These are phyloP conservation scores for Sarcophaga peregrina DNA, from an alignment of 1,140 invertebrate genomes.

Conservation along the genomic window DNA sequence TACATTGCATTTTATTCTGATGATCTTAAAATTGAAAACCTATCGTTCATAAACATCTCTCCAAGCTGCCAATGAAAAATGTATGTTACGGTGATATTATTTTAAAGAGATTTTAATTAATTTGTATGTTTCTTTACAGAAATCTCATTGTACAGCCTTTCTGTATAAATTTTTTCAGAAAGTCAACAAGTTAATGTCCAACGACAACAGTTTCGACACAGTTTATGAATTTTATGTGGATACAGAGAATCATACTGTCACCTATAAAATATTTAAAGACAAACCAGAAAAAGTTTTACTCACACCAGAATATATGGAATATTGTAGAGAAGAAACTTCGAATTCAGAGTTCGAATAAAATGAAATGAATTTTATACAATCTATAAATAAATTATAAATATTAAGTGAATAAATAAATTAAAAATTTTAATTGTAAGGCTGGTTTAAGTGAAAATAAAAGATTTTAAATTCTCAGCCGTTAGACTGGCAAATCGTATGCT, in stretches of 20 bases:
- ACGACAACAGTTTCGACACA: not conserved
- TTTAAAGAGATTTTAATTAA: too few relatives aligned
- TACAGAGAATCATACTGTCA: not conserved
- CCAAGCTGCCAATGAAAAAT: not conserved
- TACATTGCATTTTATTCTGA: not conserved
- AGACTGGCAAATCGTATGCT: too few relatives aligned
- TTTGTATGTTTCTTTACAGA: not conserved
- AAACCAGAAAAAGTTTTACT: not conserved
- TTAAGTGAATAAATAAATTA: too few relatives aligned
- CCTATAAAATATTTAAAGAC: not conserved
- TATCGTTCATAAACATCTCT: not conserved
- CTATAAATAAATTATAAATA: too few relatives aligned
- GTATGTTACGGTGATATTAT: too few relatives aligned
- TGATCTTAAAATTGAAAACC: not conserved
- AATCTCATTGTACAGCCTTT: not conserved
- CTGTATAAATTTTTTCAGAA: slow-evolving; percentile 10
- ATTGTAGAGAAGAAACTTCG: too few relatives aligned
- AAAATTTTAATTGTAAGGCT: too few relatives aligned
- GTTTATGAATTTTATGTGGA: not conserved
- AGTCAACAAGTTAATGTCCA: not conserved
- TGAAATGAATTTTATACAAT: too few relatives aligned
- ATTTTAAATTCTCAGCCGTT: too few relatives aligned
- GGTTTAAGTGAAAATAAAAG: too few relatives aligned
- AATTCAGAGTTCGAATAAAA: too few relatives aligned
- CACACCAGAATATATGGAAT: not conserved